Percentiles rank a stretch among this genome's conserved stretches.
These are phyloP conservation scores for Romanogobio albipinnatus DNA, from an alignment of 2,113 vertebrate genomes.

Conservation along the genomic window DNA sequence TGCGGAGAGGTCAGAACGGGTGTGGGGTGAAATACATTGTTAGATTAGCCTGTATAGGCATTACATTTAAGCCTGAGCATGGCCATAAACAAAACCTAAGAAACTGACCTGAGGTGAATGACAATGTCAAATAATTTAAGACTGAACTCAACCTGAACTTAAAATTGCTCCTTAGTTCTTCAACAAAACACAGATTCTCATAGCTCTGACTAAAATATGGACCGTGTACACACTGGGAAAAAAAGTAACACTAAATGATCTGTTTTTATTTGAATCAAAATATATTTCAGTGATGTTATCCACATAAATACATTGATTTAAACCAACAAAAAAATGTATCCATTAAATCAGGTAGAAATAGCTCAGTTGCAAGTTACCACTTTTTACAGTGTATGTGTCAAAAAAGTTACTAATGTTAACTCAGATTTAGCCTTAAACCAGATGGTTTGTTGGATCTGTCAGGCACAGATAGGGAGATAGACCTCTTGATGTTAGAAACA, in stretches of 20 bases:
- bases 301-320: background rate
- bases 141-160: background rate
- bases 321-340: background rate
- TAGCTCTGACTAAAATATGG: background rate
- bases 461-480: background rate
- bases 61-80: background rate
- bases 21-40: no score
- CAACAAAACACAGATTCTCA: no score
- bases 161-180: no score
- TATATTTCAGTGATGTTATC: background rate
- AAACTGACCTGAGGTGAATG: background rate
- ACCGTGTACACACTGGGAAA: background rate
- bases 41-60: background rate
- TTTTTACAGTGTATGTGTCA: background rate
- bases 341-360: background rate
- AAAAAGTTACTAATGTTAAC: background rate
- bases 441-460: background rate
- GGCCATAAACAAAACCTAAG: background rate
- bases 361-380: background rate
- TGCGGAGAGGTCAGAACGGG: no score
- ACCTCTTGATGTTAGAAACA: slow-evolving; percentile 1
- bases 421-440: background rate
- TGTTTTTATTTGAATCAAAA: background rate
- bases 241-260: background rate
- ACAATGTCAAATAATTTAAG: background rate